phyloP scores from a whole-genome alignment of 2,113 vertebrate species.

The Psophia crepitans region DNA sequence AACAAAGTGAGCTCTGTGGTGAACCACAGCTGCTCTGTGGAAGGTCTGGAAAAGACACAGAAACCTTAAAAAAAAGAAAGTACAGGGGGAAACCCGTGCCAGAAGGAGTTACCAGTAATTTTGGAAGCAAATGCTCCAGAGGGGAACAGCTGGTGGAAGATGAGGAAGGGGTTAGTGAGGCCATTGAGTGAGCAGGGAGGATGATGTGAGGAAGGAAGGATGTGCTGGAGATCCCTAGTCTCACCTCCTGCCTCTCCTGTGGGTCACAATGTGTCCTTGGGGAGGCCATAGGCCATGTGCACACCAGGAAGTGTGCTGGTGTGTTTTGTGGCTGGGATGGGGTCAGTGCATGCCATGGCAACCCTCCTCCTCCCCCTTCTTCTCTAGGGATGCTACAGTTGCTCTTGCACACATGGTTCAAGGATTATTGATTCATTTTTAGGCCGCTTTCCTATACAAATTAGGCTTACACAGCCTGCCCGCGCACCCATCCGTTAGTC shows the following conservation, averaged over 20 bases:
- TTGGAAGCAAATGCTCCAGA: not conserved
- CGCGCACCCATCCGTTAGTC: not conserved
- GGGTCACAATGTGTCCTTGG: not conserved
- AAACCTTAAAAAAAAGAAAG: not conserved
- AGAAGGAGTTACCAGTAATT: not conserved
- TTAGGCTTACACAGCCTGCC: not conserved
- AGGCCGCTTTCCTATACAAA: not conserved
- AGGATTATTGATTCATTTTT: not conserved
- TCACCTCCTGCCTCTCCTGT: not conserved
- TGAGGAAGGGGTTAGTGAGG: not conserved
- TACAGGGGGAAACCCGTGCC: not conserved
- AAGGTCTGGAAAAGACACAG: not conserved
- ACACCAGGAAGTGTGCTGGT: too few relatives aligned
- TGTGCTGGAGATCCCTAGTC: not conserved
- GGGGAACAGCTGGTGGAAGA: not conserved
- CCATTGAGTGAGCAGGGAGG: not conserved
- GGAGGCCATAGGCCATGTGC: not conserved
- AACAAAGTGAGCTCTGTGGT: not conserved
- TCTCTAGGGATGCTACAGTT: not conserved
- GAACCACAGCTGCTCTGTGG: not conserved
- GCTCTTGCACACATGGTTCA: not conserved
- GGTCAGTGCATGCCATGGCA: not conserved
- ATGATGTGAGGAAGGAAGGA: not conserved
- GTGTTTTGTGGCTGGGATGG: not conserved
- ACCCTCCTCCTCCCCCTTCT: not conserved